Conservation (phyloP, 2,888 invertebrate genomes). For the Eilema caniola region DNA sequence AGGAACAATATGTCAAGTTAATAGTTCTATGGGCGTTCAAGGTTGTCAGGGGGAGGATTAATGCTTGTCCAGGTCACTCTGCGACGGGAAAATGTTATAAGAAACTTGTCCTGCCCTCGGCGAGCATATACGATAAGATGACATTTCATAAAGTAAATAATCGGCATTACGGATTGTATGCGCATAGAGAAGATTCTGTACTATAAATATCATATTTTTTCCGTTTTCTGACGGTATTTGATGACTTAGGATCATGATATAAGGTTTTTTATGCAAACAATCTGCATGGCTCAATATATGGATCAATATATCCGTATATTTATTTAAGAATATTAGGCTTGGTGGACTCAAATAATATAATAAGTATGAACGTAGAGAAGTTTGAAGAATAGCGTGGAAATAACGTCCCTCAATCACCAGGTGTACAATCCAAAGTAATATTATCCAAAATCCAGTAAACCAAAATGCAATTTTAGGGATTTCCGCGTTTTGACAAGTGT, state of each 20-base stretch:
- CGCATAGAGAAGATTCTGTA: background rate
- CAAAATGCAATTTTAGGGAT: background rate
- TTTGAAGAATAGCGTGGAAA: background rate
- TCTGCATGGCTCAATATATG: background rate
- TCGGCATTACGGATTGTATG: background rate
- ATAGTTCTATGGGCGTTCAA: background rate
- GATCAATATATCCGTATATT: background rate
- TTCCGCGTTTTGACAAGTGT: background rate
- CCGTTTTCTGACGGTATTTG: background rate
- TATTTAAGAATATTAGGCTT: background rate
- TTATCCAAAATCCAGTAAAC: background rate
- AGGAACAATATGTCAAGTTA: background rate
- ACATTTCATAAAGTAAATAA: constrained; percentile 4
- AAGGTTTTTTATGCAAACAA: constrained; percentile 4
- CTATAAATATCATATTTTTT: background rate
- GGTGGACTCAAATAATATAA: background rate
- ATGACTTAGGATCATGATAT: constrained; percentile 1
- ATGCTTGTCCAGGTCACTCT: background rate
- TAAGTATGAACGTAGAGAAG: background rate
- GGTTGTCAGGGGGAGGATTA: background rate
- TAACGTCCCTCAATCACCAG: too few species aligned
- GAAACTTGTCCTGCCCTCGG: background rate
- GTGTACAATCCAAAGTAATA: background rate
- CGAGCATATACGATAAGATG: background rate
- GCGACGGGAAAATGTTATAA: background rate